These are phyloP conservation scores for Pseudopipra pipra DNA, from an alignment of 2,113 vertebrate genomes.

Conservation along the genomic window DNA sequence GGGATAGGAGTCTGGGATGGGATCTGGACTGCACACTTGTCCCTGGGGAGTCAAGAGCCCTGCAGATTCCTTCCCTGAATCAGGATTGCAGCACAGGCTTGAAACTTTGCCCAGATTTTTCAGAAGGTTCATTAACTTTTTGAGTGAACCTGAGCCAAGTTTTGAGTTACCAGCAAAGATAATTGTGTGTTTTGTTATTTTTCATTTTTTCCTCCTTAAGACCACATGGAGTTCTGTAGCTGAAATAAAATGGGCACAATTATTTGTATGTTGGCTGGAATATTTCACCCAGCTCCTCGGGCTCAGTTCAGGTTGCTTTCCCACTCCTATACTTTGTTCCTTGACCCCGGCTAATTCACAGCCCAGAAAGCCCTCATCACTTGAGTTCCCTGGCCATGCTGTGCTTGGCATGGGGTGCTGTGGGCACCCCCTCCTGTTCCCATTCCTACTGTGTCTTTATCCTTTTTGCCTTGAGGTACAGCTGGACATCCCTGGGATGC, in stretches of 20 bases:
- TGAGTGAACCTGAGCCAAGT: neutral
- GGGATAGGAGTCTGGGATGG: neutral
- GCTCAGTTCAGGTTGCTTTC: neutral
- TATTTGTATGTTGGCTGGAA: neutral
- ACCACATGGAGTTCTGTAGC: neutral
- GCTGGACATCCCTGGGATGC: neutral
- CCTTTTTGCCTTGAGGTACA: rapidly evolving
- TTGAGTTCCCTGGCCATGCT: rapidly evolving
- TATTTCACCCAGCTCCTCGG: rapidly evolving
- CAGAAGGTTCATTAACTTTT: neutral
- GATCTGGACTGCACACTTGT: neutral
- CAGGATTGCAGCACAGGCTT: neutral
- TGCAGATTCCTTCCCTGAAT: neutral
- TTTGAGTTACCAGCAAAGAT: neutral
- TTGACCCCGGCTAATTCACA: neutral
- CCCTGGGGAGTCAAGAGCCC: neutral
- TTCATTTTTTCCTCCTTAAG: neutral
- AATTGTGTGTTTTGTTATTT: neutral
- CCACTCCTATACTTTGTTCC: neutral
- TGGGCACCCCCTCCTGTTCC: too few relatives aligned
- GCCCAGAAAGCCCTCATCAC: too few relatives aligned
- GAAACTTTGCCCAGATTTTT: neutral
- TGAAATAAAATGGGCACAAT: neutral
- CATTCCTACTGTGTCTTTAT: rapidly evolving
- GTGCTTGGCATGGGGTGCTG: neutral